A percentile compares a stretch with the other conserved stretches of the same genome.
These are phyloP conservation scores for Masticophis lateralis DNA, from an alignment of 2,797 vertebrate genomes.

Conservation along the genomic window DNA sequence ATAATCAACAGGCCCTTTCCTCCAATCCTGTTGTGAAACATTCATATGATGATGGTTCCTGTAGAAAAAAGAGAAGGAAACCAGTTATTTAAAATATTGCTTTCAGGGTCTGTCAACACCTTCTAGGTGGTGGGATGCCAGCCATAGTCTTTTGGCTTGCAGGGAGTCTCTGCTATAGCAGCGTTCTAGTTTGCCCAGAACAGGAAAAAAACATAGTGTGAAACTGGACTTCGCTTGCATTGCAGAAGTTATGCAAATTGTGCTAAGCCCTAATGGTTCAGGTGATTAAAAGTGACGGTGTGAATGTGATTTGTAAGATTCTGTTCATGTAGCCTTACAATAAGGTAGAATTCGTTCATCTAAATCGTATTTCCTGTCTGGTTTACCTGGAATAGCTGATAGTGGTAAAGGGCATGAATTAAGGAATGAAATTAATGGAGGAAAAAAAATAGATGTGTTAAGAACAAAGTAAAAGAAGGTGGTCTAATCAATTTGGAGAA, in stretches of 20 bases:
- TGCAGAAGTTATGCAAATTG: neutral
- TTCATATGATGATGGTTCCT: neutral
- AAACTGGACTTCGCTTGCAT: neutral
- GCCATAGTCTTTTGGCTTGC: neutral
- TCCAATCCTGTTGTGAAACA: fast-evolving
- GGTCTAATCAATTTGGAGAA: neutral
- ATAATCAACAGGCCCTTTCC: fast-evolving
- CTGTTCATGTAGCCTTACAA: neutral
- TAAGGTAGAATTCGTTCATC: neutral
- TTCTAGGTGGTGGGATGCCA: neutral
- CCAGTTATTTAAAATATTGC: neutral
- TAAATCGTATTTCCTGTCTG: neutral
- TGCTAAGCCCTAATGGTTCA: neutral
- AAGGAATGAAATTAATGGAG: neutral
- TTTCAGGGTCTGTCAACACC: neutral
- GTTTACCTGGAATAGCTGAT: neutral
- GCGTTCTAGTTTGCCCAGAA: neutral
- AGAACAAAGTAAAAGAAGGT: neutral
- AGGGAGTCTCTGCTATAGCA: neutral
- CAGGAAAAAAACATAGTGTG: neutral
- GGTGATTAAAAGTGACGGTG: neutral
- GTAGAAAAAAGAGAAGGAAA: neutral
- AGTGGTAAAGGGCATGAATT: neutral
- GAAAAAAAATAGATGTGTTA: neutral
- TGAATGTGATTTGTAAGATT: neutral